These are phyloP conservation scores for Megaustenia siamemsis DNA, from an alignment of 2,888 invertebrate species.

Conservation along the genomic window DNA sequence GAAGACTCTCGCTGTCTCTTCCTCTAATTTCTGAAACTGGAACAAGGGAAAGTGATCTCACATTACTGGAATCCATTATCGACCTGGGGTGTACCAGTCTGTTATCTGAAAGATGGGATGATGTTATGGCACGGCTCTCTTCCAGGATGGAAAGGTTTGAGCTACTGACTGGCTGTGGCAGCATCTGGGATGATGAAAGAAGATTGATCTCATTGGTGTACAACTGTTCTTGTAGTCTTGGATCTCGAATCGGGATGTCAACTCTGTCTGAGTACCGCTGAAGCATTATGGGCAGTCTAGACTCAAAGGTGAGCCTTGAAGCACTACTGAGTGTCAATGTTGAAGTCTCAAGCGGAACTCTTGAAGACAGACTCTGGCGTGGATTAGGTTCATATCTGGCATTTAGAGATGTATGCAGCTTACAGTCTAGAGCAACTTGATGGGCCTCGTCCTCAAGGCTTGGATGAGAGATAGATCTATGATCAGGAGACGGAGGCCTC, in stretches of 20 bases:
- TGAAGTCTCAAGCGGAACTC: constrained; percentile 32
- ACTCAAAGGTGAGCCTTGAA: constrained; percentile 58
- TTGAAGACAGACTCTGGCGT: background rate
- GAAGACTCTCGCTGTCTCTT: background rate
- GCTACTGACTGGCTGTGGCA: constrained; percentile 65
- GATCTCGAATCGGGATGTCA: constrained; percentile 58
- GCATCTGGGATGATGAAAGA: constrained; percentile 55
- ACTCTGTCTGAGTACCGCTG: constrained; percentile 59
- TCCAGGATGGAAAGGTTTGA: constrained; percentile 72
- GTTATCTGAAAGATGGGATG: constrained; percentile 8
- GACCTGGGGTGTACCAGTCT: background rate
- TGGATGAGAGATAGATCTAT: constrained; percentile 4
- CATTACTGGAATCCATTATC: background rate
- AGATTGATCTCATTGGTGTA: constrained; percentile 47
- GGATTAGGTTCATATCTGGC: constrained; percentile 42
- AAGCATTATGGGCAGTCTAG: constrained; percentile 64
- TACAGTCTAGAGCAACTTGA: constrained; percentile 10
- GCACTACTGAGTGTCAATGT: constrained; percentile 44
- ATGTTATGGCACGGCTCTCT: constrained; percentile 68
- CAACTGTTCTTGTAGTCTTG: constrained; percentile 55
- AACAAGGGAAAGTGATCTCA: constrained; percentile 14
- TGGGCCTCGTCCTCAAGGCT: constrained; percentile 6
- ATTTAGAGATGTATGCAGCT: constrained; percentile 10
- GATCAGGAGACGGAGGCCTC: constrained; percentile 13
- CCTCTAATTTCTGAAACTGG: constrained; percentile 13